phyloP scores from a whole-genome alignment of 2,797 vertebrate genomes.

The Coracias cyanogaster region DNA sequence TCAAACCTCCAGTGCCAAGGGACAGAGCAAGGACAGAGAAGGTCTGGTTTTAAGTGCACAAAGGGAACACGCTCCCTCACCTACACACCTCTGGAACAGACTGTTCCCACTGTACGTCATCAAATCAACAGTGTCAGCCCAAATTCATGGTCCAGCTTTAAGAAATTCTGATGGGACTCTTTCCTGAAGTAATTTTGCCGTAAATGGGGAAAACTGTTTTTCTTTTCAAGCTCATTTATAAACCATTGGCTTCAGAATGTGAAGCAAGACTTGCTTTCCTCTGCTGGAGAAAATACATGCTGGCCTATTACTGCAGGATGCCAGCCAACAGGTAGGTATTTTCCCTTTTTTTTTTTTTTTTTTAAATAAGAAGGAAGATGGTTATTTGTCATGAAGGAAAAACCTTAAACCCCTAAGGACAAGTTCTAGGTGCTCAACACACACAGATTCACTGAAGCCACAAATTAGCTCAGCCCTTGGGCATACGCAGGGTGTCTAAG shows the following conservation, averaged over 20 bases:
- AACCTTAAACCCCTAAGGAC: not conserved
- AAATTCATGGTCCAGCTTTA: not conserved
- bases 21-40: not conserved
- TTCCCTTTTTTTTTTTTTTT: not conserved
- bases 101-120: not conserved
- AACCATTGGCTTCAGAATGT: not conserved
- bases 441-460: not conserved
- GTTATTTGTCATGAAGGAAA: not conserved
- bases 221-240: not conserved
- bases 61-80: not conserved
- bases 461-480: not conserved
- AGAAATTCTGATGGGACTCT: not conserved
- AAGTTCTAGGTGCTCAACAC: not conserved
- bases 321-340: not conserved
- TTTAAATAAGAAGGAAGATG: not conserved
- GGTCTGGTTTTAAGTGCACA: not conserved
- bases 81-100: not conserved
- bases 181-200: not conserved
- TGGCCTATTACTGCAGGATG: not conserved
- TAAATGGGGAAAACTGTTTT: not conserved
- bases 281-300: not conserved
- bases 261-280: not conserved
- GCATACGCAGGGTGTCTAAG: accelerated
- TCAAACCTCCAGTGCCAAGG: not conserved
- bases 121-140: not conserved